These are phyloP conservation scores for Melanotaenia pygmaea DNA, from an alignment of 2,797 vertebrate species.

Conservation along the genomic window DNA sequence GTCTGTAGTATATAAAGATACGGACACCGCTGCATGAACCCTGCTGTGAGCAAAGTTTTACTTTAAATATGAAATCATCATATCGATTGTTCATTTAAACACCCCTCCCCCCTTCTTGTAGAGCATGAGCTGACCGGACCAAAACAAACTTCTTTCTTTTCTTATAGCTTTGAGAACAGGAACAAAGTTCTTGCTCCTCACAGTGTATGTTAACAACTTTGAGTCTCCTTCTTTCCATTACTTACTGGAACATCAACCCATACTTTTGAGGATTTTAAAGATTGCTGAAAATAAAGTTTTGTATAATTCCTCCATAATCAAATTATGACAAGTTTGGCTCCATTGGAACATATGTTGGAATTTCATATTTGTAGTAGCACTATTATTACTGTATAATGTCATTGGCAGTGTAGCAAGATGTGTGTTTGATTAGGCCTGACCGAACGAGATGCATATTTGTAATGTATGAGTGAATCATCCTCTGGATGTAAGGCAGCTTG, in stretches of 20 bases:
- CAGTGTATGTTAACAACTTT: too few species aligned
- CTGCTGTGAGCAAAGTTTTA: too few species aligned
- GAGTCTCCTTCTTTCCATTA: not conserved
- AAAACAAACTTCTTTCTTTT: too few species aligned
- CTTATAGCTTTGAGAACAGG: too few species aligned
- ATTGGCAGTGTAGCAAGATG: not conserved
- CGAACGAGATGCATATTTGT: not conserved
- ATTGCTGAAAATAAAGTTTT: not conserved
- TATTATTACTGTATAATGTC: not conserved
- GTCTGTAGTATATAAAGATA: too few species aligned
- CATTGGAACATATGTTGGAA: not conserved
- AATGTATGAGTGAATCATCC: not conserved
- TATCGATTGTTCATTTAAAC: too few species aligned
- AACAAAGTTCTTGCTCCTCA: too few species aligned
- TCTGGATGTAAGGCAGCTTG: not conserved
- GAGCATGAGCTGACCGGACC: too few species aligned
- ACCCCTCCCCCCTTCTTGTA: too few species aligned
- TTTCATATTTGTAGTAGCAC: not conserved
- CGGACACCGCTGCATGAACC: too few species aligned
- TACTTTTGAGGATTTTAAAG: not conserved
- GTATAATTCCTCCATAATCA: not conserved
- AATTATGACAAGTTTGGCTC: not conserved
- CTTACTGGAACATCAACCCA: not conserved
- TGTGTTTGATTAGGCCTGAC: not conserved
- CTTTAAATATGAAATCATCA: too few species aligned